These are phyloP conservation scores for Homalodisca vitripennis DNA, from an alignment of 1,140 invertebrate genomes.

Conservation along the genomic window DNA sequence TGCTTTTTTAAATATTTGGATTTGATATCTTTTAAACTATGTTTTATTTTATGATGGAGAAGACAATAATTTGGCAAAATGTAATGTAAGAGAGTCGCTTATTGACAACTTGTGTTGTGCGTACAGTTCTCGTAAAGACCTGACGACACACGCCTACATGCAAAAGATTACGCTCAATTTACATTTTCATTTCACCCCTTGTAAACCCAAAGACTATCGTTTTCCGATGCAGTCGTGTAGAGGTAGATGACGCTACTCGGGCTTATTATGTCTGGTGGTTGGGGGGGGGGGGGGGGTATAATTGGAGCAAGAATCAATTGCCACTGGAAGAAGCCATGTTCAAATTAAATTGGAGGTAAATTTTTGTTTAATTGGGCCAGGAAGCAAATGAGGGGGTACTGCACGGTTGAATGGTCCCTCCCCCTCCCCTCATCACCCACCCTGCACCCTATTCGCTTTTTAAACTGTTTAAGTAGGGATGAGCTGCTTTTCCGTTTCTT, in stretches of 20 bases:
- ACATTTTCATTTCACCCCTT: background rate
- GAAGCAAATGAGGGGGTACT: background rate
- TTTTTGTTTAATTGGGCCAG: conserved; percentile 23
- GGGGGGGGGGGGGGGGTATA: background rate
- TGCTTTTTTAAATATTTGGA: too few species aligned
- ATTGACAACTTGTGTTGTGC: too few species aligned
- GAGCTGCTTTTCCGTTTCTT: background rate
- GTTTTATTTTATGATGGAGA: too few species aligned
- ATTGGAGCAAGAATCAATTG: conserved; percentile 14
- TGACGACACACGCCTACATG: too few species aligned
- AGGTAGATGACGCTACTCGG: background rate
- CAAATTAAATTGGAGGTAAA: conserved; percentile 23
- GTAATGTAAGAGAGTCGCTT: too few species aligned
- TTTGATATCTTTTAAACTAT: too few species aligned
- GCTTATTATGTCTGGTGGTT: background rate
- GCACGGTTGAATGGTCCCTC: background rate
- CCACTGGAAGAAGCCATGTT: conserved; percentile 16
- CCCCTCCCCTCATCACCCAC: background rate
- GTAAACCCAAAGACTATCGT: background rate
- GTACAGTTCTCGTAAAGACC: too few species aligned
- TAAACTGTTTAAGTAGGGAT: conserved; percentile 25
- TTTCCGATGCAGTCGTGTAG: background rate
- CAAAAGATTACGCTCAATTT: too few species aligned
- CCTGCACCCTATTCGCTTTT: conserved; percentile 1
- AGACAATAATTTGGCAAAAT: too few species aligned